Conservation (phyloP, 2,113 vertebrate genomes). For the Ophthalmolycus amberensis region DNA sequence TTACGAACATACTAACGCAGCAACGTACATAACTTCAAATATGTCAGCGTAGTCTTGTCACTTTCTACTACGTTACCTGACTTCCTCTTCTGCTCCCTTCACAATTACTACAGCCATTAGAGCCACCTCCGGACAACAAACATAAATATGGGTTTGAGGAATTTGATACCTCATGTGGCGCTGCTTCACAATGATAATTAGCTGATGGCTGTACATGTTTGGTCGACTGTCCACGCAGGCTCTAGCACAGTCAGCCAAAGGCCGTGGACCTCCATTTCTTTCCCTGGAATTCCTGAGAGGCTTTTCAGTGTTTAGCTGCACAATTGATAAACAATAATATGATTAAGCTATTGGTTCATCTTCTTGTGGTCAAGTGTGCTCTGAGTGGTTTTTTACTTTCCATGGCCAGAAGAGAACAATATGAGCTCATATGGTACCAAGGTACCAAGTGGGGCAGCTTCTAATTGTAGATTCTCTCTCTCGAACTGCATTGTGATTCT, state of each 20-base stretch:
- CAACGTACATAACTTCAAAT: neutral
- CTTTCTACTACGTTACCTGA: no score
- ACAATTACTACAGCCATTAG: no score
- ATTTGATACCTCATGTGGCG: neutral
- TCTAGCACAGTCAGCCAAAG: neutral
- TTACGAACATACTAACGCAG: neutral
- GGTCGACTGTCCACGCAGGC: neutral
- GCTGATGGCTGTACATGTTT: neutral
- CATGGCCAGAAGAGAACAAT: neutral
- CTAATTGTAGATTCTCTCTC: neutral
- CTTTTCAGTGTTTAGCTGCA: neutral
- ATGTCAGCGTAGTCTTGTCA: neutral
- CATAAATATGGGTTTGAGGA: neutral
- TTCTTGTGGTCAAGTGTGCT: neutral
- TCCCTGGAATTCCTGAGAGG: neutral
- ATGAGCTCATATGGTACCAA: neutral
- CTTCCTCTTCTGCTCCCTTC: no score
- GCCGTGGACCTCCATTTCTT: neutral
- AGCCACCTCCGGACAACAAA: no score
- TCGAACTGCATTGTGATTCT: neutral
- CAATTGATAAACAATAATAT: neutral
- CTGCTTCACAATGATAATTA: neutral
- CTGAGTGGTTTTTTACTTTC: neutral
- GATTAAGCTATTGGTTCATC: neutral
- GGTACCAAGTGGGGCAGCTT: conserved; percentile 2